Conservation (phyloP, 37 sponge, comb jelly and placozoan species). For the Ianthella basta region DNA sequence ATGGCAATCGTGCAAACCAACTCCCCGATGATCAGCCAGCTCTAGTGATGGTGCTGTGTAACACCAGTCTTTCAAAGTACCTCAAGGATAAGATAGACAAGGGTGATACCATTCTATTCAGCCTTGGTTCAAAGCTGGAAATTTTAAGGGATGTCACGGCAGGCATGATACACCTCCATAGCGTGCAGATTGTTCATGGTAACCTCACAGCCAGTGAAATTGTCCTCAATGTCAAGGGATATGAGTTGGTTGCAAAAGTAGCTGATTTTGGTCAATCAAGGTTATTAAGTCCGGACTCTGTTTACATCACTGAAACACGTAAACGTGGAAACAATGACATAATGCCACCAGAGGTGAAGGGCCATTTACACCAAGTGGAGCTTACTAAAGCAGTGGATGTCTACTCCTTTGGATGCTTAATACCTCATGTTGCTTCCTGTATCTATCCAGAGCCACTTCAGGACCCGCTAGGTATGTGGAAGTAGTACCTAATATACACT, state of each 20-base stretch:
- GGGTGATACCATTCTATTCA: too few species aligned
- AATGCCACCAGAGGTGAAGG: slow-evolving; percentile 12
- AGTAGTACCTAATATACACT: too few species aligned
- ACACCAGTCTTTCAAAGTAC: too few species aligned
- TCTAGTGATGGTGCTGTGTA: slow-evolving; percentile 24
- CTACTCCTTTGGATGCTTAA: slow-evolving; percentile 13
- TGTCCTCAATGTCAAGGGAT: not conserved
- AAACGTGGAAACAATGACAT: not conserved
- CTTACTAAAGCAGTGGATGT: slow-evolving; percentile 3
- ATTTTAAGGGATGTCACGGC: not conserved
- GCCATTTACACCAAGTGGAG: not conserved
- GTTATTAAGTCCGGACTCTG: not conserved
- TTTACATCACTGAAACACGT: not conserved
- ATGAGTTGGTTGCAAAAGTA: not conserved
- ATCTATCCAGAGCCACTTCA: not conserved
- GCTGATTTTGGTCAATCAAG: slow-evolving; percentile 1
- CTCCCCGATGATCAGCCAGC: too few species aligned
- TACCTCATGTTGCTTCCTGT: not conserved
- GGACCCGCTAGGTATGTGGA: too few species aligned
- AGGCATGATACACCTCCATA: not conserved
- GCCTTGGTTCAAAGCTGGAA: not conserved
- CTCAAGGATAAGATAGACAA: too few species aligned
- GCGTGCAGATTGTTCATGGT: not conserved
- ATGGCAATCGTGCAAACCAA: not conserved
- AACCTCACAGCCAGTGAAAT: slow-evolving; percentile 10